Conservation (phyloP, 2,113 vertebrate genomes). For the Noctilio leporinus region DNA sequence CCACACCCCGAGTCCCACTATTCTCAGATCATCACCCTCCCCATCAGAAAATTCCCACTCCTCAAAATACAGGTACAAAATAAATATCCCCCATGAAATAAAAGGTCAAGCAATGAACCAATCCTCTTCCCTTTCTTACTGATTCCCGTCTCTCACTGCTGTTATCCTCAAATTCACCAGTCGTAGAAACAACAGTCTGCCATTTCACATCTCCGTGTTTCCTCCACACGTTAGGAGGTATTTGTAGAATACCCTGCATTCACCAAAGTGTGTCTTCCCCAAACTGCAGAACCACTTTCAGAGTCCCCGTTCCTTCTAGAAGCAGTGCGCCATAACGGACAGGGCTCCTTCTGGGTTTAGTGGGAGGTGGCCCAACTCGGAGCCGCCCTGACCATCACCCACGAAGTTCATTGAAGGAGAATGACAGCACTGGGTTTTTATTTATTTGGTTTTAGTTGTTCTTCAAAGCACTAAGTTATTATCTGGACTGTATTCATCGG, state of each 20-base stretch:
- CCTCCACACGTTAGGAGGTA: neutral
- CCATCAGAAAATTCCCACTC: neutral
- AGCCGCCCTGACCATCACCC: neutral
- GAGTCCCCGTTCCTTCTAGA: neutral
- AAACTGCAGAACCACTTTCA: neutral
- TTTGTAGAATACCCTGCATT: neutral
- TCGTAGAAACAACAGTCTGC: neutral
- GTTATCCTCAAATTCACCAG: neutral
- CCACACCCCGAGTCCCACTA: neutral
- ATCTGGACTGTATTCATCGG: constrained; percentile 33
- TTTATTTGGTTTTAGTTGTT: neutral
- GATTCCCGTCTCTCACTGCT: neutral
- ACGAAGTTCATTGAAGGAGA: neutral
- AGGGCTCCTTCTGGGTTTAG: neutral
- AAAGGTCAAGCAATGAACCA: neutral
- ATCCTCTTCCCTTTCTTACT: neutral
- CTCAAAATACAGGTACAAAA: neutral
- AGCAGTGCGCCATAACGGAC: neutral
- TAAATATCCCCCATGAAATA: neutral
- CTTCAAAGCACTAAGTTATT: constrained; percentile 32
- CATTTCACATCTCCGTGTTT: neutral
- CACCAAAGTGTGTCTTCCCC: neutral
- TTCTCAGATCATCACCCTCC: neutral
- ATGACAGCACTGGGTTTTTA: neutral
- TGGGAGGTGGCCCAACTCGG: neutral